Base-by-base conservation (phyloP, 2,888 invertebrate genomes). In the Atrina japonica region DNA sequence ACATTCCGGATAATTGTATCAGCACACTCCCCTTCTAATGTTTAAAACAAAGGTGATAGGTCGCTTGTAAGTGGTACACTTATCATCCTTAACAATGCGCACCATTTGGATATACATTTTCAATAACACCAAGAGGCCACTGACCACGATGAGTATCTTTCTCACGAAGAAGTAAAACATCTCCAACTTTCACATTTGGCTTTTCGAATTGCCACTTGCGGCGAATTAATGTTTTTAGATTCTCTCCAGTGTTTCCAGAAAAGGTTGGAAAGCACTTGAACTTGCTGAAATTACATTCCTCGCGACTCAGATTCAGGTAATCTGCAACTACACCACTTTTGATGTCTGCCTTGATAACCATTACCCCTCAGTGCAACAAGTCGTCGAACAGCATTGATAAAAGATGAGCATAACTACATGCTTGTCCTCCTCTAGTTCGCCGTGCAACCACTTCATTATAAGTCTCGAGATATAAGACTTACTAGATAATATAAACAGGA, bases 161-260 rank as follows among this genome's bases (percentile, higher is more conserved):
- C 23, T 77, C 71, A 27, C 43, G 58, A 23, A 77, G 21, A 11
- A 77, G 59, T 18, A 77, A 71, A 41, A 79, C 65, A 66, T 79
- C 75, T 18, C 75, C 73, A 5, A 29, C 50, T 30, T 73, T 18
- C 7, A 77, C 9, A 55, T 67, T 66, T 25, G 49, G 35, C 11
- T 18, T 30, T 25, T 50, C 35, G 7, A 1, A 14, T 11, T 64
- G 49, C 76, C 73, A 76, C 25, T 76, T 73, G 1, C 21, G 43
- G 2, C 69, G 21, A 2, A 25, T 56, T 43, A 73, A 68, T 16
- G 73, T 25, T 35, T 65, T 29, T 16, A 9, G 40, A 68, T 7
- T 55, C n/a, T 18, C 65, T 50, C 73, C 72, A 74, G 11, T 52
- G 55, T 18, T 52, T 59, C 77, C 73, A 69, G 41, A 76, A 76